A percentile compares a stretch with the other conserved stretches of the same genome.
These are phyloP conservation scores for Mirounga angustirostris DNA, from an alignment of 2,113 vertebrate species.

Conservation along the genomic window DNA sequence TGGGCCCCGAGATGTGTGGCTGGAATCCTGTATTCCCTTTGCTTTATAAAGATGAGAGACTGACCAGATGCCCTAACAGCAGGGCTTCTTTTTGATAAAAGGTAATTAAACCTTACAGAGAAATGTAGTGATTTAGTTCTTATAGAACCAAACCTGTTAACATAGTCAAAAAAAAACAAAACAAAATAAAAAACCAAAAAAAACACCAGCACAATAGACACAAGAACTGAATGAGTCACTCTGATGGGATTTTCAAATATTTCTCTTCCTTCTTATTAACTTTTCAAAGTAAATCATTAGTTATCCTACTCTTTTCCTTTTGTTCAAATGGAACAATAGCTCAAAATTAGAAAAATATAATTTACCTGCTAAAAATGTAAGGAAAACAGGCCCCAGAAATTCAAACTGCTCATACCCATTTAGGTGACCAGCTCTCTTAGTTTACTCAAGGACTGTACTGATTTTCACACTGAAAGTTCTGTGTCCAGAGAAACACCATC, in stretches of 20 bases:
- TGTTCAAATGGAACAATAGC: not conserved
- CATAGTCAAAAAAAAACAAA: not conserved
- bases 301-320: not conserved
- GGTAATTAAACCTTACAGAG: slow-evolving; percentile 65
- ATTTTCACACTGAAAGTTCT: not conserved
- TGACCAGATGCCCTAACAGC: slow-evolving; percentile 64
- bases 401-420: not conserved
- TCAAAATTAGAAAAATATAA: not conserved
- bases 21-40: slow-evolving; percentile 38
- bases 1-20: not conserved
- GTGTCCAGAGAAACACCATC: not conserved
- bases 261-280: not conserved
- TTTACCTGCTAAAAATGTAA: not conserved
- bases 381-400: not conserved
- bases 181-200: not conserved
- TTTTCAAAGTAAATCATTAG: not conserved
- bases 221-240: not conserved
- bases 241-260: slow-evolving; percentile 20
- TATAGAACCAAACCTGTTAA: not conserved
- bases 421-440: not conserved
- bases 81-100: slow-evolving; percentile 62
- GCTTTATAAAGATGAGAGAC: slow-evolving; percentile 45
- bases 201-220: not conserved
- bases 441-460: not conserved
- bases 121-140: slow-evolving; percentile 44